Percentiles rank a stretch among this genome's conserved stretches.
Evolutionary conservation across 92 coral and sea anemone species (phyloP).

Genomic region (Actinostola sp.): DNA sequence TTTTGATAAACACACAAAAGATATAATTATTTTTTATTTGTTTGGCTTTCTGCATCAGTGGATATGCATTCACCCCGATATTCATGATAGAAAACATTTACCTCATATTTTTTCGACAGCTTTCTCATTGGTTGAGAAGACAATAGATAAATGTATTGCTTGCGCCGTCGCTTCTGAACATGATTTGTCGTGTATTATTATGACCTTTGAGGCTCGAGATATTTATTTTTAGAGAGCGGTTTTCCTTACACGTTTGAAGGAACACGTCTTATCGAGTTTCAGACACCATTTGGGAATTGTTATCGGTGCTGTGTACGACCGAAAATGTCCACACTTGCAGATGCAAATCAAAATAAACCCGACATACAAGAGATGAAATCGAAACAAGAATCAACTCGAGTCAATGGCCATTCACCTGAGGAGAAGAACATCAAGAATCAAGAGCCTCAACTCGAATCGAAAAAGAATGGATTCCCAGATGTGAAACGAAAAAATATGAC

Average conservation of each 20-base stretch:
- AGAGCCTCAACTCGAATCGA: neutral
- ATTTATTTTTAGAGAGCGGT: slow-evolving; percentile 1
- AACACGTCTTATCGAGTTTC: slow-evolving; percentile 3
- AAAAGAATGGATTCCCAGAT: slow-evolving; percentile 4
- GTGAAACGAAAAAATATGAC: neutral
- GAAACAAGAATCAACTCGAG: neutral
- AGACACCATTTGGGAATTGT: too few relatives aligned
- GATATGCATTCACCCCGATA: neutral
- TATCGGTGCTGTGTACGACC: too few relatives aligned
- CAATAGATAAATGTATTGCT: neutral
- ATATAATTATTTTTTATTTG: neutral
- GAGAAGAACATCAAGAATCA: neutral
- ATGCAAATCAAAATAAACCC: neutral
- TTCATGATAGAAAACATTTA: neutral
- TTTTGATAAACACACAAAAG: neutral
- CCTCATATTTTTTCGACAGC: neutral
- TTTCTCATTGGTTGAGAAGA: neutral
- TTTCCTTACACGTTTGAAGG: neutral
- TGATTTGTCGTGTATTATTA: neutral
- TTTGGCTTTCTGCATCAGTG: slow-evolving; percentile 1
- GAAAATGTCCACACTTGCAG: neutral
- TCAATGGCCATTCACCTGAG: neutral
- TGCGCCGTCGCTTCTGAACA: neutral
- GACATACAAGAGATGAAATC: neutral
- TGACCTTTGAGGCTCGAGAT: neutral